A percentile compares a stretch with the other conserved stretches of the same genome.
Evolutionary conservation across 2,797 vertebrate genomes (phyloP).

Genomic region (Eupleurogrammus muticus): DNA sequence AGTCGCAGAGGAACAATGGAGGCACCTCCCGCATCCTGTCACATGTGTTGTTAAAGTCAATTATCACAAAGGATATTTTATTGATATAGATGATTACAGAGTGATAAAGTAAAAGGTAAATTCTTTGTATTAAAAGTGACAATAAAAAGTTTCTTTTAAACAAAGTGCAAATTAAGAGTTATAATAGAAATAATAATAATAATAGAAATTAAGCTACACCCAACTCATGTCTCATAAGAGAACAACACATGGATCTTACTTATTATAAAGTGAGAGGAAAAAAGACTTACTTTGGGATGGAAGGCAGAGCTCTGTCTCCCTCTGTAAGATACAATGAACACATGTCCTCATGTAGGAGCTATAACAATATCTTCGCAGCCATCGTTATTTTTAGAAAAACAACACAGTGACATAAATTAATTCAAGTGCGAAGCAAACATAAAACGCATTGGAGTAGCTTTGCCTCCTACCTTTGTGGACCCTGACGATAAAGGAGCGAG

Average conservation of each 20-base stretch:
- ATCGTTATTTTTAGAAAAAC: slow-evolving; percentile 49
- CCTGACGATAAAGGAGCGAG: slow-evolving; percentile 94
- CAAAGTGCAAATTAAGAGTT: background rate
- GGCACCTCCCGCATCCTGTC: slow-evolving; percentile 34
- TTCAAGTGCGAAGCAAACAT: background rate
- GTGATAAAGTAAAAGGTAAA: background rate
- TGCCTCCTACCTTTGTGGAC: slow-evolving; percentile 92
- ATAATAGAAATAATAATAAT: slow-evolving; percentile 6
- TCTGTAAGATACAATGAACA: slow-evolving; percentile 83
- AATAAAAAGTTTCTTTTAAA: background rate
- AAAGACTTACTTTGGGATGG: slow-evolving; percentile 95
- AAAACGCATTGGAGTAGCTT: background rate
- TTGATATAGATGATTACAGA: background rate
- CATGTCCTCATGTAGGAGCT: slow-evolving; percentile 16
- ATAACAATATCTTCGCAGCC: slow-evolving; percentile 19
- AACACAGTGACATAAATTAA: background rate
- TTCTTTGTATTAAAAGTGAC: background rate
- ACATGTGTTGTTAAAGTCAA: background rate
- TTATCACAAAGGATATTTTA: slow-evolving; percentile 1
- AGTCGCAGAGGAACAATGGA: slow-evolving; percentile 11
- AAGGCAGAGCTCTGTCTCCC: slow-evolving; percentile 96
- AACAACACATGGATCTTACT: background rate
- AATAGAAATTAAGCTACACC: background rate
- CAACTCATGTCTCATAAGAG: background rate
- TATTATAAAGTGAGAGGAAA: background rate